phyloP scores from a whole-genome alignment of 2,797 vertebrate species.

The Acipenser transmontanus region DNA sequence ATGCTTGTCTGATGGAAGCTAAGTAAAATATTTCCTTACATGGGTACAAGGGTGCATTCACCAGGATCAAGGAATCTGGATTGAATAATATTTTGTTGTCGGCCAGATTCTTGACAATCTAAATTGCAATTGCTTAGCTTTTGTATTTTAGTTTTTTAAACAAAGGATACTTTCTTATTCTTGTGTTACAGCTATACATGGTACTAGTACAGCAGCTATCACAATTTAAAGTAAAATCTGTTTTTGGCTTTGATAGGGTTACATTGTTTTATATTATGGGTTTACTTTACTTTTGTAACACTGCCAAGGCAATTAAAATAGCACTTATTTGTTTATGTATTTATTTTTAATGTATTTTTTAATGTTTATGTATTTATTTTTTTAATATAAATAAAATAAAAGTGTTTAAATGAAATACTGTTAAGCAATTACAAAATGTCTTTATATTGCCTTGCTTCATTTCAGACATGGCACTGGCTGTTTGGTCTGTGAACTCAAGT shows the following conservation, averaged over 20 bases:
- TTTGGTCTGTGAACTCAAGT: constrained; percentile 75
- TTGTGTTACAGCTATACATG: no score
- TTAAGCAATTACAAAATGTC: constrained; percentile 67
- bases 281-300: neutral
- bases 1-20: neutral
- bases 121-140: no score
- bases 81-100: no score
- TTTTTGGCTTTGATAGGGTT: no score
- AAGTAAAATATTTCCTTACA: no score
- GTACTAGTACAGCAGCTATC: no score
- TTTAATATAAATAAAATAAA: neutral
- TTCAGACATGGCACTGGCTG: constrained; percentile 66
- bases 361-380: neutral
- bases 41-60: no score
- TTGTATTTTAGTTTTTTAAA: no score
- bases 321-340: neutral
- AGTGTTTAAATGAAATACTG: constrained; percentile 45
- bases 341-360: neutral
- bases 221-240: no score
- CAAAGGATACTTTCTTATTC: no score
- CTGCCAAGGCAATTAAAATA: neutral
- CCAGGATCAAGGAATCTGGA: no score
- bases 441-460: constrained; percentile 74
- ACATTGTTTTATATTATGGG: neutral
- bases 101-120: no score